Conservation (phyloP, 2,888 invertebrate species). For the Myathropa florea region DNA sequence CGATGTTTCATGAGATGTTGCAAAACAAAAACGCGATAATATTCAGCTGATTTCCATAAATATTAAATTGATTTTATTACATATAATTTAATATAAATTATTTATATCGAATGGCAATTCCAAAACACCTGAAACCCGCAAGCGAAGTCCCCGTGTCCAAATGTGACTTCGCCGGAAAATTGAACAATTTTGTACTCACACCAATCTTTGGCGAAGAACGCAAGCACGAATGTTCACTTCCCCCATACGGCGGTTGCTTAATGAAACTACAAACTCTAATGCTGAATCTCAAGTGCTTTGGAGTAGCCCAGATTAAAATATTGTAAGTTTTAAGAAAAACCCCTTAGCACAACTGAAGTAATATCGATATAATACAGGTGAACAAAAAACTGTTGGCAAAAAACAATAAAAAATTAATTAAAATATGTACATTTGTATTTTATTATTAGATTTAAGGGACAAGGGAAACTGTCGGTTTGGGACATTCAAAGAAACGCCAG, state of each 20-base stretch:
- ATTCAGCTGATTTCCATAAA: slow-evolving; percentile 55
- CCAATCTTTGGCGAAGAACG: no score
- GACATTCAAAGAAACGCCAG: slow-evolving; percentile 6
- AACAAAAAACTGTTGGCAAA: slow-evolving; percentile 37
- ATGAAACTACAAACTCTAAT: not conserved
- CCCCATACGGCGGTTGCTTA: no score
- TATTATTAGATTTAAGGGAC: slow-evolving; percentile 21
- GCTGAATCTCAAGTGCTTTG: not conserved
- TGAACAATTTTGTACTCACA: no score
- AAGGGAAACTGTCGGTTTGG: slow-evolving; percentile 40
- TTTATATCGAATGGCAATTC: slow-evolving; percentile 41
- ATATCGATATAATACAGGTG: slow-evolving; percentile 60
- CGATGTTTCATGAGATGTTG: no score
- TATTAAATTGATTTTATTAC: slow-evolving; percentile 62
- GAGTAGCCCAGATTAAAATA: slow-evolving; percentile 23
- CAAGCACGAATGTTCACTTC: no score
- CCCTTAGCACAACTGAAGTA: slow-evolving; percentile 62
- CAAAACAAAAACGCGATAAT: not conserved
- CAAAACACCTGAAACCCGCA: not conserved
- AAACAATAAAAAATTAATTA: not conserved
- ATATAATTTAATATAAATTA: slow-evolving; percentile 71
- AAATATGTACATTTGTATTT: slow-evolving; percentile 62
- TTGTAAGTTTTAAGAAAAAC: slow-evolving; percentile 43
- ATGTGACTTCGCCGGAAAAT: not conserved
- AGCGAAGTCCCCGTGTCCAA: not conserved